These are phyloP conservation scores for Panopea generosa DNA, from an alignment of 2,888 invertebrate genomes.

Conservation along the genomic window DNA sequence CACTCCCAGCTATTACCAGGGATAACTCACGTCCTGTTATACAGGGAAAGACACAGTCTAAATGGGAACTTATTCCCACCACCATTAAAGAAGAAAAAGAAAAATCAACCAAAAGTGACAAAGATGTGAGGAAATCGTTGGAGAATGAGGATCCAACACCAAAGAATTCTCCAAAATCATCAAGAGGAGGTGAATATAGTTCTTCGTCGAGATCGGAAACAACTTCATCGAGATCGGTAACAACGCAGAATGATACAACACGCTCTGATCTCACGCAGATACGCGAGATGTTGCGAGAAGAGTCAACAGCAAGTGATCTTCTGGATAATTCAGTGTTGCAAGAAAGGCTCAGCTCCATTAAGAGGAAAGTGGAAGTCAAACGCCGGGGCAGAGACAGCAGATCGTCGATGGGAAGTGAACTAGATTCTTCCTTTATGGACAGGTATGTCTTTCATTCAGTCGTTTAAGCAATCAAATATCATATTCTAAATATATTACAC, in stretches of 20 bases:
- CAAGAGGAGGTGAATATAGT: not conserved
- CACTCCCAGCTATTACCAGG: not conserved
- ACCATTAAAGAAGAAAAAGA: slow-evolving; percentile 35
- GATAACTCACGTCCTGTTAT: slow-evolving; percentile 29
- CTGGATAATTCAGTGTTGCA: slow-evolving; percentile 45
- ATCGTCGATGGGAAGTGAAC: slow-evolving; percentile 54
- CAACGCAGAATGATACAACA: not conserved
- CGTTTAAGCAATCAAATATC: too few relatives aligned
- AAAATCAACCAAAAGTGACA: not conserved
- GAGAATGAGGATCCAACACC: slow-evolving; percentile 48
- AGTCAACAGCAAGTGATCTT: slow-evolving; percentile 52
- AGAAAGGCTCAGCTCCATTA: slow-evolving; percentile 55
- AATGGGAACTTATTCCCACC: slow-evolving; percentile 40
- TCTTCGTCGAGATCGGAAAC: too few relatives aligned
- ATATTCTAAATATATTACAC: too few relatives aligned
- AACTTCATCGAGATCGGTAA: too few relatives aligned
- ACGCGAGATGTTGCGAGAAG: slow-evolving; percentile 53
- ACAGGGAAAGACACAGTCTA: slow-evolving; percentile 15
- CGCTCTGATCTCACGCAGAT: slow-evolving; percentile 32
- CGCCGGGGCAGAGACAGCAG: slow-evolving; percentile 54
- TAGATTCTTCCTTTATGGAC: slow-evolving; percentile 37
- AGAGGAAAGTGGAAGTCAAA: slow-evolving; percentile 54
- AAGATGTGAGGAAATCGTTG: slow-evolving; percentile 15
- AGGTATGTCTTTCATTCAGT: slow-evolving; percentile 15
- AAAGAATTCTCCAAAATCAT: not conserved